Percentiles rank a stretch among this genome's conserved stretches.
phyloP scores from a whole-genome alignment of 1,140 invertebrate species.

The Spodoptera frugiperda region DNA sequence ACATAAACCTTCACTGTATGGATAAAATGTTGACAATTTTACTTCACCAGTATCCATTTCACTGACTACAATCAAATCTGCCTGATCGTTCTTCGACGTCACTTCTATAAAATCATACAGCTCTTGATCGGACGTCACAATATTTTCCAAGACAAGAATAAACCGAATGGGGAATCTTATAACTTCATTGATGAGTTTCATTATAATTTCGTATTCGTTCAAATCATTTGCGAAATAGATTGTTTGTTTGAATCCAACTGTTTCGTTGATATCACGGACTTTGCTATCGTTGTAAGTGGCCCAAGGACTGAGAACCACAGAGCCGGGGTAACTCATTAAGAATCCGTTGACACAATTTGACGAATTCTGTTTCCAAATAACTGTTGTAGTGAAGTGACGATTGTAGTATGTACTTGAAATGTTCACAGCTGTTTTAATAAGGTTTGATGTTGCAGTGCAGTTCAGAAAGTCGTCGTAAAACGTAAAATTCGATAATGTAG shows the following conservation, averaged over 20 bases:
- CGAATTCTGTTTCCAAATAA: constrained; percentile 51
- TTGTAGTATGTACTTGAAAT: constrained; percentile 37
- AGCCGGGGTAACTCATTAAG: constrained; percentile 52
- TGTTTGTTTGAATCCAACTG: constrained; percentile 57
- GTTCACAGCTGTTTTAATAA: constrained; percentile 27
- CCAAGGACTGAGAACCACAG: constrained; percentile 48
- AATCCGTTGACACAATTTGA: constrained; percentile 51
- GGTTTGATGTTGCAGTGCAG: neutral
- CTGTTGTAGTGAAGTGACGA: constrained; percentile 44
- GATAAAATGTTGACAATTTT: constrained; percentile 61
- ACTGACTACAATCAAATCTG: constrained; percentile 62
- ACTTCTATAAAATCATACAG: constrained; percentile 51
- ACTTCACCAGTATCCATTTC: constrained; percentile 45
- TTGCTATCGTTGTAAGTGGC: constrained; percentile 15
- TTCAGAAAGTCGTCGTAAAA: neutral
- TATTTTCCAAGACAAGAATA: constrained; percentile 56
- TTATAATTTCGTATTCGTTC: constrained; percentile 58
- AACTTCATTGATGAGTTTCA: constrained; percentile 51
- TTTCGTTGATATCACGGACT: constrained; percentile 48
- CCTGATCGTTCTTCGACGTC: constrained; percentile 63
- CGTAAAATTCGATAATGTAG: neutral
- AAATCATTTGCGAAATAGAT: constrained; percentile 58
- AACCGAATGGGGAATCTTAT: constrained; percentile 57
- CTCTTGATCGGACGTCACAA: constrained; percentile 5
- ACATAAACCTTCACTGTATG: constrained; percentile 60